These are phyloP conservation scores for Rissa tridactyla DNA, from an alignment of 2,113 vertebrate genomes.

Conservation along the genomic window DNA sequence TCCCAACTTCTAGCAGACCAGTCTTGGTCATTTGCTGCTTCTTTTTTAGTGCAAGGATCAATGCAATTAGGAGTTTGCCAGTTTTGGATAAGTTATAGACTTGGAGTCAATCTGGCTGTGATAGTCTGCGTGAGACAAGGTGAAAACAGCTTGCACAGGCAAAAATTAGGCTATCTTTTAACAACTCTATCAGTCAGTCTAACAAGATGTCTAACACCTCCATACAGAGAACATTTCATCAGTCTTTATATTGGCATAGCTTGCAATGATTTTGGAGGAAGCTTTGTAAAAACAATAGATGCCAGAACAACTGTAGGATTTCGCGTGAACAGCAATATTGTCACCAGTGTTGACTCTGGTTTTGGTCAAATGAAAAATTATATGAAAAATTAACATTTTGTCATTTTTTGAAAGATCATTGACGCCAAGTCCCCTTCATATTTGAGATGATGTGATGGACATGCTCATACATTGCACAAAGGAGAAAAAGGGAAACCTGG, in stretches of 20 bases:
- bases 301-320: background rate
- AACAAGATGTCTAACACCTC: background rate
- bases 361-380: background rate
- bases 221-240: background rate
- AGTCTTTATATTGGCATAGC: background rate
- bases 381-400: background rate
- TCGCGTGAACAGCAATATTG: background rate
- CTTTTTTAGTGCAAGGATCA: background rate
- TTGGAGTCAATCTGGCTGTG: background rate
- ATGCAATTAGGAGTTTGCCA: background rate
- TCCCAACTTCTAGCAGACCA: background rate
- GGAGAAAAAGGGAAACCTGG: background rate
- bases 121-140: background rate
- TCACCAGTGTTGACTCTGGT: background rate
- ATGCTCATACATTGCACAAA: background rate
- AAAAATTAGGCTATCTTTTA: background rate
- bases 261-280: background rate
- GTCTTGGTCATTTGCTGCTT: background rate
- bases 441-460: background rate
- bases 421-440: background rate
- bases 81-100: background rate
- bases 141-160: background rate
- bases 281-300: background rate
- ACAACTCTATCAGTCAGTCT: background rate
- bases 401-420: background rate